These are phyloP conservation scores for Dendrolimus houi DNA, from an alignment of 2,888 invertebrate genomes.

Conservation along the genomic window DNA sequence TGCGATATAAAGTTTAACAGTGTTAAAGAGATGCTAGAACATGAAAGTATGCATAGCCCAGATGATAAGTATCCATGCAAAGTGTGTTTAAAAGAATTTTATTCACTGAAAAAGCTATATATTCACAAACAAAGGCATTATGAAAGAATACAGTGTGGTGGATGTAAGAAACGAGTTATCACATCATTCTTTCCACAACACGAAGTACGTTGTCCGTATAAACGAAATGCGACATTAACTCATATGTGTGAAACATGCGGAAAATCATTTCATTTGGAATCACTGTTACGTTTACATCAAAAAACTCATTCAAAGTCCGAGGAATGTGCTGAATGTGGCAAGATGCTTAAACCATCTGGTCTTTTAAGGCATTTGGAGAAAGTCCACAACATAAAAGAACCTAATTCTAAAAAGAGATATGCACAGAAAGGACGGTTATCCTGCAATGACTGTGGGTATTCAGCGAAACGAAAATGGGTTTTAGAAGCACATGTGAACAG, in stretches of 20 bases:
- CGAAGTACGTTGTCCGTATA: conserved; percentile 22
- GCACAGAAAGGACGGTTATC: background rate
- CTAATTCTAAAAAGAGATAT: conserved; percentile 13
- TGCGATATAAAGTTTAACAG: conserved; percentile 34
- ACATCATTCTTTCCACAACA: conserved; percentile 31
- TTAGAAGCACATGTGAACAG: conserved; percentile 32
- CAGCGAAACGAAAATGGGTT: conserved; percentile 21
- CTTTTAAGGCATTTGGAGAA: conserved; percentile 30
- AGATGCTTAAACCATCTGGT: conserved; percentile 21
- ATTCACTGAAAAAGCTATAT: conserved; percentile 30
- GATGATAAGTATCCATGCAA: conserved; percentile 32
- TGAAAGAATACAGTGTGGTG: conserved; percentile 26
- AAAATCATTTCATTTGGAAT: conserved; percentile 20
- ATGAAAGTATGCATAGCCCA: conserved; percentile 27
- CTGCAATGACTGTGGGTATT: conserved; percentile 24
- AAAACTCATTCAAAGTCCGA: conserved; percentile 21
- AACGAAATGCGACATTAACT: conserved; percentile 12
- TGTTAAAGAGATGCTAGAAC: conserved; percentile 29
- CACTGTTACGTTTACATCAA: conserved; percentile 23
- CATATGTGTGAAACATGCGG: conserved; percentile 35
- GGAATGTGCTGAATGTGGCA: conserved; percentile 26
- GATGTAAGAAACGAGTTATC: conserved; percentile 31
- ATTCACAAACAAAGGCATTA: conserved; percentile 35
- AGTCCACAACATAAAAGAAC: conserved; percentile 20
- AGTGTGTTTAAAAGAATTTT: conserved; percentile 30